Conservation (phyloP, 1,140 invertebrate genomes). For the Tribolium madens region DNA sequence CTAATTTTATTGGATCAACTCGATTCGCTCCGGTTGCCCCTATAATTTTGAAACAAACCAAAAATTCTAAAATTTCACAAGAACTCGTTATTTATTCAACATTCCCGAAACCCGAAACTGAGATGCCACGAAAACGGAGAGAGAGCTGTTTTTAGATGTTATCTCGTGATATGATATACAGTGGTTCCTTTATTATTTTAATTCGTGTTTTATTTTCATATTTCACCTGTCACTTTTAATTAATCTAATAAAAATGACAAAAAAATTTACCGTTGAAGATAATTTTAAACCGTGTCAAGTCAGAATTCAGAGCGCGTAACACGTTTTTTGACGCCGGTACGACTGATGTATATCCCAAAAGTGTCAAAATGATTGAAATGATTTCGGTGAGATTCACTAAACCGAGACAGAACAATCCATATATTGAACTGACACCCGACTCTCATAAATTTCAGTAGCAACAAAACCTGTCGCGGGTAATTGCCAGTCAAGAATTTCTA, state of each 20-base stretch:
- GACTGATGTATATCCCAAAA: background rate
- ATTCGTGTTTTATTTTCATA: background rate
- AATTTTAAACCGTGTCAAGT: background rate
- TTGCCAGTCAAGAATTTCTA: background rate
- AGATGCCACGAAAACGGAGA: background rate
- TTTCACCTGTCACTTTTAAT: slow-evolving; percentile 10
- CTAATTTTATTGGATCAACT: slow-evolving; percentile 20
- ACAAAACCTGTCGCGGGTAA: background rate
- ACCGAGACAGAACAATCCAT: background rate
- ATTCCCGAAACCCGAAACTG: background rate
- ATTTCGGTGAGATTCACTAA: background rate
- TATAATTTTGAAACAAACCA: background rate
- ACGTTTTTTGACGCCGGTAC: background rate
- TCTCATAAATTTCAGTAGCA: background rate
- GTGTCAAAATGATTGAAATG: background rate
- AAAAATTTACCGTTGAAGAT: background rate
- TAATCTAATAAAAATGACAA: background rate
- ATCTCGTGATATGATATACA: slow-evolving; percentile 2
- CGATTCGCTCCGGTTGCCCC: slow-evolving; percentile 3
- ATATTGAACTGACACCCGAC: background rate
- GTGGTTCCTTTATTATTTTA: background rate
- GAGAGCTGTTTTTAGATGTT: slow-evolving; percentile 4
- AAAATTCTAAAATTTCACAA: slow-evolving; percentile 18
- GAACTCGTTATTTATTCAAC: slow-evolving; percentile 30
- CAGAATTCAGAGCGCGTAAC: background rate